phyloP scores from a whole-genome alignment of 2,888 invertebrate genomes.

The Altica lythri region DNA sequence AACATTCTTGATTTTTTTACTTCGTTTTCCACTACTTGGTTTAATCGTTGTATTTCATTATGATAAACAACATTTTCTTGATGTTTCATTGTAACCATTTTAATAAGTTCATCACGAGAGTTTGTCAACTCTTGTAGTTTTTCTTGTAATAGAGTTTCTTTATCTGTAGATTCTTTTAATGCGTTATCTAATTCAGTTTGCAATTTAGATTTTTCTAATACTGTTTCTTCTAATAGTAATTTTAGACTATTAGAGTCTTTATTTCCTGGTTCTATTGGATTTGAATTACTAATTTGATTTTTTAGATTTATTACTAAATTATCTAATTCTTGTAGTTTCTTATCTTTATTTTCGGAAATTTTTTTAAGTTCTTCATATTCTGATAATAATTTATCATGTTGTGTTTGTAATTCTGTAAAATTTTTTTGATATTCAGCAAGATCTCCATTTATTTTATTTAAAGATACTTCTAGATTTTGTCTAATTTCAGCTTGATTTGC shows the following conservation, averaged over 20 bases:
- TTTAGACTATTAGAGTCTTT: constrained; percentile 18
- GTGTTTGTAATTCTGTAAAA: constrained; percentile 36
- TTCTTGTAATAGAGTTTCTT: constrained; percentile 39
- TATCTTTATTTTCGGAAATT: constrained; percentile 23
- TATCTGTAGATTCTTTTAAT: constrained; percentile 39
- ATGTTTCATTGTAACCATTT: constrained; percentile 78
- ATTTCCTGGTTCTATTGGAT: constrained; percentile 30
- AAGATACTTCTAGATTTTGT: constrained; percentile 39
- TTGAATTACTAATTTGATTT: constrained; percentile 38
- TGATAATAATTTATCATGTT: constrained; percentile 35
- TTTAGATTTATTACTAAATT: constrained; percentile 24
- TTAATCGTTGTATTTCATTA: constrained; percentile 80
- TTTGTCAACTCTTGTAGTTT: constrained; percentile 55
- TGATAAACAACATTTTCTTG: constrained; percentile 85
- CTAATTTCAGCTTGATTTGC: constrained; percentile 40
- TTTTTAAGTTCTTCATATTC: constrained; percentile 32
- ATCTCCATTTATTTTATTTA: constrained; percentile 31
- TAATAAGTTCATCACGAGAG: constrained; percentile 73
- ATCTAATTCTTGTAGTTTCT: constrained; percentile 29
- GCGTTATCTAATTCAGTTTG: constrained; percentile 29
- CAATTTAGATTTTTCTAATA: constrained; percentile 24
- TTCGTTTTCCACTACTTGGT: constrained; percentile 62
- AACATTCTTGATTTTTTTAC: constrained; percentile 59
- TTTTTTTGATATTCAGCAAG: constrained; percentile 37
- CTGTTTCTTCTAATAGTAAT: constrained; percentile 13